Evolutionary conservation across 2,888 invertebrate species (phyloP), one percentile per base, ranked within the genome.

Genomic region (Chloroclysta siterata): DNA sequence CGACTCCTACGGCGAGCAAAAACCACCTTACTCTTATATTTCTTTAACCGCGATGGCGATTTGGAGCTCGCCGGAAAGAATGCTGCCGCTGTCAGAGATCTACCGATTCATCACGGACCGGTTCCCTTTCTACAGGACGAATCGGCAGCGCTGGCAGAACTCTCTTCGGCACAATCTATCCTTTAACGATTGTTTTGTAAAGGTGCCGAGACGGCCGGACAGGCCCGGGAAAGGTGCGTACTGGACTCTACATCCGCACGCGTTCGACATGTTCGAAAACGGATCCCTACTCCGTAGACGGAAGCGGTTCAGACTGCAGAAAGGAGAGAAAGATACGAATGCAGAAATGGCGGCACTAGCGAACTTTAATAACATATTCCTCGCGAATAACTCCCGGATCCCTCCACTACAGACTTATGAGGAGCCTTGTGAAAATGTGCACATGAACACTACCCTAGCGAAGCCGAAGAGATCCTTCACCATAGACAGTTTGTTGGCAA

Each of bases 161-260:
- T 96, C 96, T 4, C 89, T 96, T 83, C 94, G 98, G 58, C 98
- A 99, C 93, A 99, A 98, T 90, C 94, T 99, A 64, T 98, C 98
- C 58, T 98, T 98, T 94, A 98, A 98, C 90, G 98, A 98, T 91
- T 98, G 98, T 89, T 98, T 98, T 90, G 97, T 98, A 81, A 98
- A 98, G 94, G 95, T 95, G 75, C 97, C 97, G 57, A 94, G 96
- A 39, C 93, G 96, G 48, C 96, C 96, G 28, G 97, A 96, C 87
- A 91, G 96, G 41, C 97, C 97, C 10, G 97, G 97, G 47, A 97
- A 97, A 87, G 97, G 97, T 41, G 96, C 96, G 63, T 97, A 96
- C 87, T 97, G 97, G 97, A 96, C 97, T 11, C 93, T 97, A 60
- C 97, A 97, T 78, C 97, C 97, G 14, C 95, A 95, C 76, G 96